Evolutionary conservation across 2,888 invertebrate species (phyloP), one percentile per base, ranked within the genome.

Genomic region (Helicoverpa assulta): DNA sequence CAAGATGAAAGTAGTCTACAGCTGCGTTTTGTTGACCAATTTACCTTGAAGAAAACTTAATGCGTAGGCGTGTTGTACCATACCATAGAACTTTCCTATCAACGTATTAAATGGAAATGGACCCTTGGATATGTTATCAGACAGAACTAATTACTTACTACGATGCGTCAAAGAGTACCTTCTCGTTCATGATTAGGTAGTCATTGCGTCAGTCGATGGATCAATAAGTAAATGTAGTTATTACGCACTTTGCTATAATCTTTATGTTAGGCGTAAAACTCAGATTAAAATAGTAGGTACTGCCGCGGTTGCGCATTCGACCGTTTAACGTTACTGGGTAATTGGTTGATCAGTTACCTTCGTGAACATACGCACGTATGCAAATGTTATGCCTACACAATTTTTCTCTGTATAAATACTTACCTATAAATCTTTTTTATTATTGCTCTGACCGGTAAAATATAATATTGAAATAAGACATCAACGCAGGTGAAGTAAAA

Each of bases 191-290:
- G n/a, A 47, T 47, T n/a, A 47, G n/a, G n/a, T n/a, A n/a, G n/a
- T 47, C n/a, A 40, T 47, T 47, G 47, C 47, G n/a, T 16, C 47
- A 47, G n/a, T 47, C n/a, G 16, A 47, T 6, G n/a, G 47, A 47
- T 47, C 47, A 47, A 47, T 47, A 47, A 47, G 5, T 6, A 5
- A 6, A 29, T n/a, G 47, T 29, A 5, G 33, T 14, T 19, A 26
- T 19, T 52, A 10, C 47, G 29, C 26, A 19, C 18, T 53, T 62
- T 78, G 78, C 78, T 60, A 43, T 18, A 56, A 18, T 50, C 14
- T 57, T 57, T 64, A 6, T 52, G 18, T 26, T 3, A 74, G 74
- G 74, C 78, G 37, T 52, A 7, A 33, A 33, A 37, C 12, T 37
- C 37, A 10, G 37, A 37, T 12, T 37, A 12, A 37, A 37, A 37